Evolutionary conservation across 2,113 vertebrate genomes (phyloP).

Genomic region (Cephalopterus ornatus): DNA sequence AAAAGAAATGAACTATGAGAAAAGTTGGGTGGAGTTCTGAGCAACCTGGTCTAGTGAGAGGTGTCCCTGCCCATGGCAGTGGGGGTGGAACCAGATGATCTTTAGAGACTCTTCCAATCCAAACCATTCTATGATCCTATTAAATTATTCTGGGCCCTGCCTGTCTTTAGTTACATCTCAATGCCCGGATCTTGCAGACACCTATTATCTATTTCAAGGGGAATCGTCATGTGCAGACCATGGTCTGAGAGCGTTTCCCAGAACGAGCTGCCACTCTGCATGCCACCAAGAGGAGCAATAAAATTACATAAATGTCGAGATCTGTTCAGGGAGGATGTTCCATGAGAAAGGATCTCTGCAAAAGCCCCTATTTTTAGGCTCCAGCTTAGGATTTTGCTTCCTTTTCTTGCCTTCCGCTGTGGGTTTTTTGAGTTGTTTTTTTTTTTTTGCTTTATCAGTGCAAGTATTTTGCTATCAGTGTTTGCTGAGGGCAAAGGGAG

Average conservation of each 20-base stretch:
- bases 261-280: background rate
- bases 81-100: background rate
- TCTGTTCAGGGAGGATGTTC: background rate
- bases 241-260: background rate
- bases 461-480: background rate
- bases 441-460: background rate
- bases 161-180: background rate
- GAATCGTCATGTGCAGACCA: background rate
- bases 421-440: background rate
- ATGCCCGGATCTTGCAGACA: background rate
- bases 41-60: fast-evolving
- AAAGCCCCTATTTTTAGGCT: background rate
- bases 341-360: background rate
- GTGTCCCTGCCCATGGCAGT: background rate
- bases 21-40: background rate
- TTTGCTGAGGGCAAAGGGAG: background rate
- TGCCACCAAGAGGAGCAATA: fast-evolving
- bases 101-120: background rate
- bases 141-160: background rate
- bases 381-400: background rate
- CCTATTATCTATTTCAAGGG: background rate
- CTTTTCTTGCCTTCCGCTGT: background rate
- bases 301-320: background rate
- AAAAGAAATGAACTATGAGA: background rate
- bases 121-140: background rate